phyloP scores from a whole-genome alignment of 2,113 vertebrate genomes.

The Aramus guarauna region DNA sequence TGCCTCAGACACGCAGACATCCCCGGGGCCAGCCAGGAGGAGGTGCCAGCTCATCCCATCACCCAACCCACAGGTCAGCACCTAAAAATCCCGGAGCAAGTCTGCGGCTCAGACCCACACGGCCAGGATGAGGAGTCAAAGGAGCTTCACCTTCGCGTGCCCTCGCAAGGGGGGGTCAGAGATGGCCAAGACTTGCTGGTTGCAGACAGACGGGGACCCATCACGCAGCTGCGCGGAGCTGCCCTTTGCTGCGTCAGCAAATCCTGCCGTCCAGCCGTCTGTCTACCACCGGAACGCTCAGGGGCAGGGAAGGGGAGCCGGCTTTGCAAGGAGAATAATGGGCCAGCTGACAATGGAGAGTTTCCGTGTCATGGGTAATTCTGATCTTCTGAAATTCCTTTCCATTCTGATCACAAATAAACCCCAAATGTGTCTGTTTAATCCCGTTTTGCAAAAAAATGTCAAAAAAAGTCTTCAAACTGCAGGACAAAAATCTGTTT shows the following conservation, averaged over 20 bases:
- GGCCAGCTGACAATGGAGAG: background rate
- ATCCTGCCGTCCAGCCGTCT: background rate
- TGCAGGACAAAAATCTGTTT: background rate
- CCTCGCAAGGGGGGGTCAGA: background rate
- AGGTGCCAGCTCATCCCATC: background rate
- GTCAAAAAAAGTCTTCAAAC: background rate
- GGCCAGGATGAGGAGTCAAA: background rate
- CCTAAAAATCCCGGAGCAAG: background rate
- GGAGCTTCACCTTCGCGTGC: background rate
- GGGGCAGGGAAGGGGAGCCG: background rate
- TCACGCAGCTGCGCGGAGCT: background rate
- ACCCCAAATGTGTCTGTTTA: background rate
- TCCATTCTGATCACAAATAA: background rate
- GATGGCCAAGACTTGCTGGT: background rate
- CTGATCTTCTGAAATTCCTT: background rate
- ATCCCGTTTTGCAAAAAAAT: background rate
- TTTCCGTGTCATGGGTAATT: background rate
- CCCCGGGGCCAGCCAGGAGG: accelerated
- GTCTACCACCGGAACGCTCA: background rate
- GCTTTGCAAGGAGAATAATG: background rate
- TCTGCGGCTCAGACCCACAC: background rate
- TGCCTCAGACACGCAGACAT: background rate
- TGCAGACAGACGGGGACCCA: background rate
- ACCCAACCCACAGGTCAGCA: background rate
- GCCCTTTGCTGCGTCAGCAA: background rate